A percentile compares a stretch with the other conserved stretches of the same genome.
phyloP scores from a whole-genome alignment of 1,140 invertebrate genomes.

The Listronotus oregonensis region DNA sequence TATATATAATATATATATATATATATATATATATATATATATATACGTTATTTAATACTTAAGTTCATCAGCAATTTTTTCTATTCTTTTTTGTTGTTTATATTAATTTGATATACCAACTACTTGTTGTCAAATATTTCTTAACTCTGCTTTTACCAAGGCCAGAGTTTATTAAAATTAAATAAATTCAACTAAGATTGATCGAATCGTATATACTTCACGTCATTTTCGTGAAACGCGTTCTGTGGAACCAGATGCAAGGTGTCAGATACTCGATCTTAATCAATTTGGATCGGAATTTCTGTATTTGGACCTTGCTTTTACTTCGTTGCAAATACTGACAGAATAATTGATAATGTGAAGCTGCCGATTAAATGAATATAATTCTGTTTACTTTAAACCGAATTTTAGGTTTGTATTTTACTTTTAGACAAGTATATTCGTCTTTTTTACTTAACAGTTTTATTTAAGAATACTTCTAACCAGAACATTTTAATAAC shows the following conservation, averaged over 20 bases:
- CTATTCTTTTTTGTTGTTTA: no score
- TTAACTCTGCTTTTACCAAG: no score
- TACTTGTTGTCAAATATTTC: no score
- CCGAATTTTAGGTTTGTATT: background rate
- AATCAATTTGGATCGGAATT: slow-evolving; percentile 31
- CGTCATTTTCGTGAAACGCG: background rate
- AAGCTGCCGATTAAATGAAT: slow-evolving; percentile 17
- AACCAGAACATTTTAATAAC: no score
- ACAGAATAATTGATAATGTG: slow-evolving; percentile 27
- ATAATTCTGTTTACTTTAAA: slow-evolving; percentile 20
- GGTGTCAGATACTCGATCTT: slow-evolving; percentile 29
- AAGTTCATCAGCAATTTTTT: no score
- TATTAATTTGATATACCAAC: no score
- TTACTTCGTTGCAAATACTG: slow-evolving; percentile 14
- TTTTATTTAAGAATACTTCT: no score
- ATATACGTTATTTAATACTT: no score
- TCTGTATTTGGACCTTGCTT: slow-evolving; percentile 27
- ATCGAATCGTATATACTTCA: background rate
- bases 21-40: no score
- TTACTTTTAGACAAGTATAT: no score
- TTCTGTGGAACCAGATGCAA: slow-evolving; percentile 16
- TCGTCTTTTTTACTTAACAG: no score
- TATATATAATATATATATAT: no score
- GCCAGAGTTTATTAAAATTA: background rate
- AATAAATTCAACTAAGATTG: slow-evolving; percentile 2